Percentiles rank a stretch among this genome's conserved stretches.
These are phyloP conservation scores for Priocnemis perturbator DNA, from an alignment of 2,888 invertebrate genomes.

Conservation along the genomic window DNA sequence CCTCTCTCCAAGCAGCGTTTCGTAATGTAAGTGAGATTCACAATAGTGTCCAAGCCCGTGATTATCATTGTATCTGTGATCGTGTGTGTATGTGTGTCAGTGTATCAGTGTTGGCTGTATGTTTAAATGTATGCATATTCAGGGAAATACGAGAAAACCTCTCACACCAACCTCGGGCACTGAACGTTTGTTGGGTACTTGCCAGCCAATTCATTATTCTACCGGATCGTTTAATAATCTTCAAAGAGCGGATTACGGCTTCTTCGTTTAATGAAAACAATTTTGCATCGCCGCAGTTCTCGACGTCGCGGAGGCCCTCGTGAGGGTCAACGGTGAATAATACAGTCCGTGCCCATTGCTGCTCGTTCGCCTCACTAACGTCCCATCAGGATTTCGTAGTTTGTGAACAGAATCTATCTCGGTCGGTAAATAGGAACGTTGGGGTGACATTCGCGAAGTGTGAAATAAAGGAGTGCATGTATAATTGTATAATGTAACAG, in stretches of 20 bases:
- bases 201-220: constrained; percentile 5
- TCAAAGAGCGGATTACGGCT: neutral
- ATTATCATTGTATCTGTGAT: constrained; percentile 13
- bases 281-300: neutral
- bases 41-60: constrained; percentile 1
- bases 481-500: no score
- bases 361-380: no score
- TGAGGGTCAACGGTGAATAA: neutral
- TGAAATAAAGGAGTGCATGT: no score
- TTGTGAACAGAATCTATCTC: no score
- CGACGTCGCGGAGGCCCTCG: no score
- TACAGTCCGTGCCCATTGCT: no score
- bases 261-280: neutral
- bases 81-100: constrained; percentile 8
- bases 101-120: neutral
- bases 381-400: no score
- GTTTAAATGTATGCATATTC: constrained; percentile 6
- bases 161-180: constrained; percentile 7
- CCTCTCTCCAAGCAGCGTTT: neutral
- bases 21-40: neutral
- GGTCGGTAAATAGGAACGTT: no score
- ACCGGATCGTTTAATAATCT: neutral
- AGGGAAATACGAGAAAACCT: constrained; percentile 29
- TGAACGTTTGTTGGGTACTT: constrained; percentile 10
- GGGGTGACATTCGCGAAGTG: no score